A percentile compares a stretch with the other conserved stretches of the same genome.
Evolutionary conservation across 2,797 vertebrate genomes (phyloP).

Genomic region (Anabas testudineus): DNA sequence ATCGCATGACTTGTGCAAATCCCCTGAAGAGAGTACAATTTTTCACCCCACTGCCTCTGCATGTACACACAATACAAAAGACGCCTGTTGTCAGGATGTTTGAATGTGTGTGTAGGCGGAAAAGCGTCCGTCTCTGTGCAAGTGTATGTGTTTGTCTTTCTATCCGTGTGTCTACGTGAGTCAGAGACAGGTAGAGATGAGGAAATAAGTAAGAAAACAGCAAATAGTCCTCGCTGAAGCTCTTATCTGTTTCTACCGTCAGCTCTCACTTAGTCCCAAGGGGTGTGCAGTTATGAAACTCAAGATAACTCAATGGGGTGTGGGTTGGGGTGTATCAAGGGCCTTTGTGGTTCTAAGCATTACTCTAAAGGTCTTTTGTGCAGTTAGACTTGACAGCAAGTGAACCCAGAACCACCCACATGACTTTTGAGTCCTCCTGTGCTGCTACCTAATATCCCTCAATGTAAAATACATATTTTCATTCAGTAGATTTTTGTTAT

Average conservation of each 20-base stretch:
- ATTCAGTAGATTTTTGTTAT: background rate
- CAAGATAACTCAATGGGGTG: conserved; percentile 8
- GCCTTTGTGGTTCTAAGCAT: background rate
- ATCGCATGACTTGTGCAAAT: conserved; percentile 52
- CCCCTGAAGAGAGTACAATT: conserved; percentile 65
- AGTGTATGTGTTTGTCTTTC: conserved; percentile 14
- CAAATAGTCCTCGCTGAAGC: conserved; percentile 9
- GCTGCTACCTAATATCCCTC: conserved; percentile 4
- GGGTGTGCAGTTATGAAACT: conserved; percentile 5
- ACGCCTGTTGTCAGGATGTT: conserved; percentile 21
- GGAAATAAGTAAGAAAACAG: conserved; percentile 30
- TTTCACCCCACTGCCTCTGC: conserved; percentile 65
- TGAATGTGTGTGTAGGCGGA: conserved; percentile 26
- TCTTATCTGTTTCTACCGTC: conserved; percentile 13
- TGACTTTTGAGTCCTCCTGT: background rate
- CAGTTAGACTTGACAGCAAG: background rate
- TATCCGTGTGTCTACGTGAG: conserved; percentile 7
- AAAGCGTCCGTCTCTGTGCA: background rate
- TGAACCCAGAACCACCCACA: background rate
- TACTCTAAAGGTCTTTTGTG: conserved; percentile 1
- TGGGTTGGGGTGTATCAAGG: background rate
- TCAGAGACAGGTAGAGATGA: conserved; percentile 24
- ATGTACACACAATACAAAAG: conserved; percentile 38
- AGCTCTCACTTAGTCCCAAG: conserved; percentile 6
- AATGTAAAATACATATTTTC: no score